These are phyloP conservation scores for Junonia oenone DNA, from an alignment of 2,888 invertebrate species.

Conservation along the genomic window DNA sequence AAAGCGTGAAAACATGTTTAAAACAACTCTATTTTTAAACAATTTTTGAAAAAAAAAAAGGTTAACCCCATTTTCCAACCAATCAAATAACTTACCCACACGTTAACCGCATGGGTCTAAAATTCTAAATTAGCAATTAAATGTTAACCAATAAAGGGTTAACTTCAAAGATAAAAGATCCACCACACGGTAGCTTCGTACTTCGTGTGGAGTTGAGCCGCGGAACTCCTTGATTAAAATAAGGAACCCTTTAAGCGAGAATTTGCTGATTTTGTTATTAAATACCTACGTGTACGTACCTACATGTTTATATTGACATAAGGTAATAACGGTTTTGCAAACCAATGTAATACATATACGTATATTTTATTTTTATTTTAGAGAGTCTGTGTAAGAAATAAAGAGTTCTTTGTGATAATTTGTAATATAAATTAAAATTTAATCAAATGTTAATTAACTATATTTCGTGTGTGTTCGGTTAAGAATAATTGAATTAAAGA, in stretches of 20 bases:
- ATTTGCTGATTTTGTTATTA: constrained; percentile 16
- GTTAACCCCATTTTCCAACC: too few species aligned
- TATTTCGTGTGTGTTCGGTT: too few species aligned
- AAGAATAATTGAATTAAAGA: too few species aligned
- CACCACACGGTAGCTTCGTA: constrained; percentile 42
- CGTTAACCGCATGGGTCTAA: background rate
- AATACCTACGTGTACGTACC: background rate
- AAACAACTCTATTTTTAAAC: too few species aligned
- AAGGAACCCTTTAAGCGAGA: constrained; percentile 47
- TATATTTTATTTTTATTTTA: too few species aligned
- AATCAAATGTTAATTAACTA: too few species aligned
- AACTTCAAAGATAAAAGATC: constrained; percentile 49
- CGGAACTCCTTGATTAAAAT: constrained; percentile 52
- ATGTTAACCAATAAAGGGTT: constrained; percentile 29
- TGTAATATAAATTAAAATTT: too few species aligned
- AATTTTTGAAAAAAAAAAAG: too few species aligned
- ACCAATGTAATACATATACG: too few species aligned
- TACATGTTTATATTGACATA: background rate
- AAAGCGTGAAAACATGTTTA: too few species aligned
- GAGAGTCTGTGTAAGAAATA: too few species aligned
- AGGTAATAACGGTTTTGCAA: background rate
- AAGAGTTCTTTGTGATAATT: too few species aligned
- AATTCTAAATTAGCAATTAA: background rate
- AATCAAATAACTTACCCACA: background rate
- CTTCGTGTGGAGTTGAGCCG: constrained; percentile 45